Conservation (phyloP, 2,113 vertebrate genomes). For the Pollimyrus isidori region DNA sequence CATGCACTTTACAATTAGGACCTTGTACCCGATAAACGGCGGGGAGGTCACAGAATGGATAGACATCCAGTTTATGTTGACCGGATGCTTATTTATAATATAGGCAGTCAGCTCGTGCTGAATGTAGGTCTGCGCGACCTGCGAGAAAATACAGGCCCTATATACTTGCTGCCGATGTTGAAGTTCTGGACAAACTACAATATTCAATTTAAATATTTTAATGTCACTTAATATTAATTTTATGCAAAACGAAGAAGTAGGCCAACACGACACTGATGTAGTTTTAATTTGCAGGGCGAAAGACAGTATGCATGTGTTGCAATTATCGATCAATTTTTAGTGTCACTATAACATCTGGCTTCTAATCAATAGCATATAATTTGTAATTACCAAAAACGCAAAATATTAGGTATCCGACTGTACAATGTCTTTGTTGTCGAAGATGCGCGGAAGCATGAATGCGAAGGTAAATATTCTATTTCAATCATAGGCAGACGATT, state of each 20-base stretch:
- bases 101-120: background rate
- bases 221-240: background rate
- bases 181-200: background rate
- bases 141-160: background rate
- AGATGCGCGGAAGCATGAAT: constrained; percentile 48
- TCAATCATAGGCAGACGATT: constrained; percentile 49
- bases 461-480: constrained; percentile 63
- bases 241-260: background rate
- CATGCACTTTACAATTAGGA: background rate
- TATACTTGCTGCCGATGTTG: background rate
- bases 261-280: background rate
- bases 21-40: background rate
- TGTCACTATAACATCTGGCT: constrained; percentile 26
- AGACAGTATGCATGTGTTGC: background rate
- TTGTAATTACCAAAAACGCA: constrained; percentile 46
- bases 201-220: background rate
- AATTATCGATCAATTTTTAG: background rate
- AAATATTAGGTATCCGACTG: constrained; percentile 31
- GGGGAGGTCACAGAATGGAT: background rate
- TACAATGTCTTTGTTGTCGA: constrained; percentile 60
- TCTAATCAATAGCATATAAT: constrained; percentile 38
- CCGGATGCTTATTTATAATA: background rate
- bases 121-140: background rate
- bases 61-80: background rate
- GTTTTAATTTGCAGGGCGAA: too few relatives aligned